A percentile compares a stretch with the other conserved stretches of the same genome.
Evolutionary conservation across 2,888 invertebrate species (phyloP).

Genomic region (Rhyacophila evoluta): DNA sequence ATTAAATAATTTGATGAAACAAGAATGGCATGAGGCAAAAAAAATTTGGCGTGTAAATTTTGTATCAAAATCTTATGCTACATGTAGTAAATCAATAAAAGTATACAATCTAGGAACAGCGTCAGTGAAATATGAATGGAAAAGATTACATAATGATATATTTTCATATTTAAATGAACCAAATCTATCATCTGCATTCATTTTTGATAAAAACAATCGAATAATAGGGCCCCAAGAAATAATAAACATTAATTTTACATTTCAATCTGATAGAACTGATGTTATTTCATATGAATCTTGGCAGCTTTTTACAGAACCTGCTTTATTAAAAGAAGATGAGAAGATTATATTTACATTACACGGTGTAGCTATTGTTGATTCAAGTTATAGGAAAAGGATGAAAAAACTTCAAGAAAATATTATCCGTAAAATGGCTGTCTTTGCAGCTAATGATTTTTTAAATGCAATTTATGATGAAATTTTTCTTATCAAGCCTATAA

Average conservation of each 20-base stretch:
- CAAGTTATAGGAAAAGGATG: background rate
- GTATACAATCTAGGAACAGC: conserved; percentile 36
- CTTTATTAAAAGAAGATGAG: background rate
- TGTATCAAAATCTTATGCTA: background rate
- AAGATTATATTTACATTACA: conserved; percentile 8
- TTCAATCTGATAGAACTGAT: background rate
- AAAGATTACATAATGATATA: background rate
- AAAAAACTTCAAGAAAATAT: background rate
- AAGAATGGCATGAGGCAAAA: background rate
- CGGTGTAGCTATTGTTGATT: conserved; percentile 5
- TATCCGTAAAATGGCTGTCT: background rate
- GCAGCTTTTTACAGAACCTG: conserved; percentile 32
- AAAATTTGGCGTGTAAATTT: conserved; percentile 23
- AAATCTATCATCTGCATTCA: background rate
- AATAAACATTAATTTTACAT: background rate
- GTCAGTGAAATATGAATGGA: conserved; percentile 32
- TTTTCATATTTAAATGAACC: conserved; percentile 25
- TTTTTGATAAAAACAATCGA: conserved; percentile 34
- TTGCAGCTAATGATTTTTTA: conserved; percentile 23
- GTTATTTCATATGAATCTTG: conserved; percentile 25
- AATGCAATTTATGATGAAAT: background rate
- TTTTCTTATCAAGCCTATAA: background rate
- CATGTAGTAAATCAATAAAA: background rate
- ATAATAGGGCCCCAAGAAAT: background rate
- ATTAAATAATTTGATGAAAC: conserved; percentile 26